Evolutionary conservation across 2,888 invertebrate species (phyloP).

Genomic region (Lymantria monacha): DNA sequence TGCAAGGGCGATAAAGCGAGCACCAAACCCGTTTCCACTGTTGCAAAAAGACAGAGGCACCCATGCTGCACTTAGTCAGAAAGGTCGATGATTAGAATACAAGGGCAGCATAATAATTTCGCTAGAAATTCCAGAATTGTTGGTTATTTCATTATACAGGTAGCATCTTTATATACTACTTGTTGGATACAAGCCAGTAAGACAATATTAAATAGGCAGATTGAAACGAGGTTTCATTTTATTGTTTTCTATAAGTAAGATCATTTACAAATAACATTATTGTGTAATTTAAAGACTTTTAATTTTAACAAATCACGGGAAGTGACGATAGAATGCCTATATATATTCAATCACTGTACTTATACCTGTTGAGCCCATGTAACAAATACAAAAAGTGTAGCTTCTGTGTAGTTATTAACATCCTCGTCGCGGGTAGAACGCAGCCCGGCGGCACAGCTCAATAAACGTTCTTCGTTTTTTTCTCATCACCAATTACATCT

Average conservation of each 20-base stretch:
- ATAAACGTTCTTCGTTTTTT: constrained; percentile 63
- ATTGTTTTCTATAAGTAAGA: too few relatives aligned
- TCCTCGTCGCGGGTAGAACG: constrained; percentile 32
- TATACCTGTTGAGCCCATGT: constrained; percentile 25
- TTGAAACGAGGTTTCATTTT: too few relatives aligned
- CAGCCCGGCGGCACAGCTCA: constrained; percentile 42
- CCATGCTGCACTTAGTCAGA: constrained; percentile 28
- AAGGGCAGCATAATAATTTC: constrained; percentile 18
- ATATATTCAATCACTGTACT: constrained; percentile 27
- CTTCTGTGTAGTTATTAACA: constrained; percentile 54
- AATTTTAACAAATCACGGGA: not conserved
- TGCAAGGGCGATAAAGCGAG: constrained; percentile 60
- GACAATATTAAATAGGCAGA: too few relatives aligned
- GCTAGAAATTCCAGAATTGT: constrained; percentile 10
- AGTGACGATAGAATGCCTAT: not conserved
- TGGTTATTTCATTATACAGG: too few relatives aligned
- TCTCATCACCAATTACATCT: constrained; percentile 65
- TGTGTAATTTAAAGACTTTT: too few relatives aligned
- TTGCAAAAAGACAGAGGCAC: constrained; percentile 42
- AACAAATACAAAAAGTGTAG: constrained; percentile 35
- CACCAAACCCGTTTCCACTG: constrained; percentile 55
- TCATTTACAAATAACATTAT: too few relatives aligned
- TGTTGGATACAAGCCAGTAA: too few relatives aligned
- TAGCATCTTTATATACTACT: not conserved
- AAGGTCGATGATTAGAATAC: constrained; percentile 39